Evolutionary conservation across 2,888 invertebrate genomes (phyloP), one percentile per base, ranked within the genome.

Genomic region (Dinocampus coccinellae): DNA sequence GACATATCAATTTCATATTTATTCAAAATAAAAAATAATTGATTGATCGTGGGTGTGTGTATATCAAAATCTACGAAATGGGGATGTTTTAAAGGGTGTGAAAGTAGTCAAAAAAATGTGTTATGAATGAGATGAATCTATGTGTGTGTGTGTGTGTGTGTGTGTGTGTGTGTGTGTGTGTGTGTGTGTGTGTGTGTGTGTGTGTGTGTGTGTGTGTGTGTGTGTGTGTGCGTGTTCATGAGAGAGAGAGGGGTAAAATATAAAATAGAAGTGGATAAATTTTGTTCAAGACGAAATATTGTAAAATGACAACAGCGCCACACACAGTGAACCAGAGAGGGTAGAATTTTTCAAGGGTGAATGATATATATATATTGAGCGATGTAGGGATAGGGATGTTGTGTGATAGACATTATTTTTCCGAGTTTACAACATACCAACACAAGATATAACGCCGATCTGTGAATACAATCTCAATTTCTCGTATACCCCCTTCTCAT

Each of bases 361-460:
- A n/a, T n/a, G 58, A 47, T 29, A 47, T 42, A 57, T 36, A 47
- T 52, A 29, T 13, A 26, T n/a, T 26, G 10, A 36, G 62, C 36
- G 39, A 29, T 66, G 58, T 67, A 65, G 69, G 67, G 70, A 60
- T 67, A 68, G 65, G 26, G 62, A 20, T 58, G 66, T 63, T 69
- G 52, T 64, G 66, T 39, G 68, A 68, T 75, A 74, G 75, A 77
- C 77, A 75, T 76, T 68, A 70, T 74, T 77, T 77, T 77, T 75
- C 77, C 74, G 16, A 16, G 7, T 6, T 68, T 70, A 64, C 63
- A 57, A 68, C 71, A 47, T 16, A 10, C 47, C 66, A 66, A 34
- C 47, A 39, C 39, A n/a, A 52, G 29, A 24, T 33, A 65, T 34
- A 65, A 53, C 34, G 52, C 29, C 20, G 65, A 16, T 58, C 60